Percentiles rank a stretch among this genome's conserved stretches.
phyloP scores from a whole-genome alignment of 2,113 vertebrate species.

The Mola mola region DNA sequence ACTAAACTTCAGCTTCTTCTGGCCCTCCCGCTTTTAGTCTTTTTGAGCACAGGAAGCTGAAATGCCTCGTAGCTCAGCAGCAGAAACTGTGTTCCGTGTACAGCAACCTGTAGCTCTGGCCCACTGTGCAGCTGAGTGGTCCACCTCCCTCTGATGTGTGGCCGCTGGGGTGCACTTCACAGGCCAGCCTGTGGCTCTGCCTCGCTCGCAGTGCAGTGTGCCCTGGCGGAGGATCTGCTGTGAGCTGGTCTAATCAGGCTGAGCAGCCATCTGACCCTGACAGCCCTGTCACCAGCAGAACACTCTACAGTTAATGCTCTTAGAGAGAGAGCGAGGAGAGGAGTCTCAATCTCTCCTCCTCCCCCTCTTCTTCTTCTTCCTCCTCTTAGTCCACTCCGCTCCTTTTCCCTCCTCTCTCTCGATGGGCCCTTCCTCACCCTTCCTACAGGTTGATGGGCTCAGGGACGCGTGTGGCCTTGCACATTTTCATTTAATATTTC shows the following conservation, averaged over 20 bases:
- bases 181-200: conserved; percentile 24
- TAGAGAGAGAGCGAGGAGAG: conserved; percentile 64
- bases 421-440: conserved; percentile 15
- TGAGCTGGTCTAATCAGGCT: conserved; percentile 81
- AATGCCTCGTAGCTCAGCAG: conserved; percentile 2
- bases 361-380: conserved; percentile 17
- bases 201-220: conserved; percentile 43
- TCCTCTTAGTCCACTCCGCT: conserved; percentile 44
- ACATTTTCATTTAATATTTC: conserved; percentile 2
- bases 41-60: conserved; percentile 6
- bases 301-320: conserved; percentile 78
- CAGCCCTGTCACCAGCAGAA: conserved; percentile 79
- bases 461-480: neutral
- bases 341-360: conserved; percentile 36
- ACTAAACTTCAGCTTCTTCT: conserved; percentile 26
- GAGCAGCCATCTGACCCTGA: conserved; percentile 79
- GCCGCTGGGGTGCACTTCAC: neutral
- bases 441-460: conserved; percentile 9
- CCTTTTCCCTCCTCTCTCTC: conserved; percentile 22
- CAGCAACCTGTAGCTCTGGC: conserved; percentile 55
- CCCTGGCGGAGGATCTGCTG: conserved; percentile 66
- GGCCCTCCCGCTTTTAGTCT: conserved; percentile 2
- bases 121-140: conserved; percentile 27
- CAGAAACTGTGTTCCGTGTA: conserved; percentile 21
- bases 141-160: conserved; percentile 15